Evolutionary conservation across 2,888 invertebrate species (phyloP).

Genomic region (Ryuthela nishihirai): DNA sequence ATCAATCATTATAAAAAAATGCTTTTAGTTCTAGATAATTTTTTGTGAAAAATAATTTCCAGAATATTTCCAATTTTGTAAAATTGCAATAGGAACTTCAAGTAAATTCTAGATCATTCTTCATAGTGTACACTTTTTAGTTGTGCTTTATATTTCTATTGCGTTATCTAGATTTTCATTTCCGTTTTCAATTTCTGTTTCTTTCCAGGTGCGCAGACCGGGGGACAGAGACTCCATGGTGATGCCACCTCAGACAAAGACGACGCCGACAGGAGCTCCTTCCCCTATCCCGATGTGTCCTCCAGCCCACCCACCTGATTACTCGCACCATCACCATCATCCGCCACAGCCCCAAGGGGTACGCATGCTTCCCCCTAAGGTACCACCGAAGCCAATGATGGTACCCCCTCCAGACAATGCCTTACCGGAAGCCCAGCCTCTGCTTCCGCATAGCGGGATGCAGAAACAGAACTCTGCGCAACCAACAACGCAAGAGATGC

Average conservation of each 20-base stretch:
- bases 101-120: no score
- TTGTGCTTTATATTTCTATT: no score
- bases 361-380: conserved; percentile 30
- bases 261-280: conserved; percentile 10
- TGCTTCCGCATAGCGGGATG: conserved; percentile 27
- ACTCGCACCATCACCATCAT: conserved; percentile 26
- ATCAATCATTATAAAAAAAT: no score
- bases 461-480: conserved; percentile 13
- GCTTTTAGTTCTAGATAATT: no score
- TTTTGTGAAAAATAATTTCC: no score
- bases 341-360: conserved; percentile 26
- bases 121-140: no score
- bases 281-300: conserved; percentile 30
- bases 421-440: conserved; percentile 25
- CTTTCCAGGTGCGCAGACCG: conserved; percentile 15
- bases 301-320: conserved; percentile 26
- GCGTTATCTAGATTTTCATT: no score
- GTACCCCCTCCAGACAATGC: conserved; percentile 25
- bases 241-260: conserved; percentile 17
- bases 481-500: conserved; percentile 27
- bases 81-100: no score
- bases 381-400: conserved; percentile 33
- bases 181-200: no score
- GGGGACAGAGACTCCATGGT: conserved; percentile 25
- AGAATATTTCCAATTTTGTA: no score